These are phyloP conservation scores for Eristalis pertinax DNA, from an alignment of 2,888 invertebrate species.

Conservation along the genomic window DNA sequence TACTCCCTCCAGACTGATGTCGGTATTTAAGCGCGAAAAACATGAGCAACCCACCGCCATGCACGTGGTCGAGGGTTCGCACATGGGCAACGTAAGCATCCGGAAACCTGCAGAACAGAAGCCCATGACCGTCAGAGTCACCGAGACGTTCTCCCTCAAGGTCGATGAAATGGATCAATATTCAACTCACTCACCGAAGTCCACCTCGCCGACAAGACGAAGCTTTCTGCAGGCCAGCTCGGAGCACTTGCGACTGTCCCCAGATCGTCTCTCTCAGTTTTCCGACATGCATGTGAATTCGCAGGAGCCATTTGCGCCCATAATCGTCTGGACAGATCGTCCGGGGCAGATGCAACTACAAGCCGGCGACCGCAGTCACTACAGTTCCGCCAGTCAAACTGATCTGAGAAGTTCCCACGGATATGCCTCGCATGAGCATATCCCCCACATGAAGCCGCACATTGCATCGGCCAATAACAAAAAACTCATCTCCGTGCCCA, in stretches of 20 bases:
- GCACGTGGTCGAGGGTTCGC: constrained; percentile 75
- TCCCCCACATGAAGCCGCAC: constrained; percentile 19
- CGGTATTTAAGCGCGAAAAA: constrained; percentile 53
- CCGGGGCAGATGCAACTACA: constrained; percentile 41
- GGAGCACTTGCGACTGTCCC: constrained; percentile 37
- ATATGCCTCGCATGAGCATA: constrained; percentile 28
- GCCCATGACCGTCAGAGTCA: constrained; percentile 77
- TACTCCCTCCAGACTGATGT: constrained; percentile 56
- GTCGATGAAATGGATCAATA: constrained; percentile 81
- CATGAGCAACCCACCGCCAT: constrained; percentile 70
- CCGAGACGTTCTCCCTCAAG: constrained; percentile 80
- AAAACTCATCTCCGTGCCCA: constrained; percentile 63
- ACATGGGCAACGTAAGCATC: constrained; percentile 75
- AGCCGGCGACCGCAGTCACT: constrained; percentile 53
- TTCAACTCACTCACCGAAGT: constrained; percentile 74
- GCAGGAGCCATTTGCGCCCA: constrained; percentile 77
- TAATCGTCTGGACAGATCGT: constrained; percentile 74
- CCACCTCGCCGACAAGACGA: constrained; percentile 47
- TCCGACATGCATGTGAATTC: constrained; percentile 36
- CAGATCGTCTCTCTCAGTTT: constrained; percentile 40
- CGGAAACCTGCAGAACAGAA: constrained; percentile 75
- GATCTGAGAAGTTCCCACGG: constrained; percentile 39
- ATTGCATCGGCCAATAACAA: constrained; percentile 38
- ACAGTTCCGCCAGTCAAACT: constrained; percentile 45
- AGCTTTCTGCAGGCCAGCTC: constrained; percentile 68